Evolutionary conservation across 2,113 vertebrate species (phyloP).

Genomic region (Myanophis thanlyinensis): DNA sequence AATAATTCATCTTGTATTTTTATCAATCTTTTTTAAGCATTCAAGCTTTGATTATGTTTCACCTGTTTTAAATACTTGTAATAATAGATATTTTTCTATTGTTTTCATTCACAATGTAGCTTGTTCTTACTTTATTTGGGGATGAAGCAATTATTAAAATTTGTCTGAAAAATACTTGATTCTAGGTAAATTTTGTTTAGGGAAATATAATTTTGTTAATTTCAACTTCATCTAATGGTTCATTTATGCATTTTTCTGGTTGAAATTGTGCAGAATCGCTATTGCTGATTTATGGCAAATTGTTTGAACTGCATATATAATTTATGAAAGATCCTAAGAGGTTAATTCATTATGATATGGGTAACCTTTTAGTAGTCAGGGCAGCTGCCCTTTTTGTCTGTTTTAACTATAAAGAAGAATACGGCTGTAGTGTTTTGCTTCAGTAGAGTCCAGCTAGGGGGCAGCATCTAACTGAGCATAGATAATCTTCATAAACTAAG

Average conservation of each 20-base stretch:
- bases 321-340: background rate
- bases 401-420: background rate
- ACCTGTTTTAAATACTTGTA: conserved; percentile 3
- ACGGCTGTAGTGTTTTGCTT: background rate
- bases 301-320: background rate
- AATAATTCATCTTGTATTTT: background rate
- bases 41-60: conserved; percentile 22
- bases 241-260: background rate
- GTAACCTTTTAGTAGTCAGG: background rate
- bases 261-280: background rate
- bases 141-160: too few species aligned
- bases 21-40: conserved; percentile 6
- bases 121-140: background rate
- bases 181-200: background rate
- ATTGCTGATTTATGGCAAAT: background rate
- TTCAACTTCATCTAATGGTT: background rate
- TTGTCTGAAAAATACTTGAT: background rate
- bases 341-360: background rate
- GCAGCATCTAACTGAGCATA: background rate
- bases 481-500: background rate
- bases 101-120: conserved; percentile 9
- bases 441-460: background rate
- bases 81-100: background rate
- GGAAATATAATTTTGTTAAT: background rate
- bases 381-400: background rate